These are phyloP conservation scores for Corythoichthys intestinalis DNA, from an alignment of 2,113 vertebrate species.

Conservation along the genomic window DNA sequence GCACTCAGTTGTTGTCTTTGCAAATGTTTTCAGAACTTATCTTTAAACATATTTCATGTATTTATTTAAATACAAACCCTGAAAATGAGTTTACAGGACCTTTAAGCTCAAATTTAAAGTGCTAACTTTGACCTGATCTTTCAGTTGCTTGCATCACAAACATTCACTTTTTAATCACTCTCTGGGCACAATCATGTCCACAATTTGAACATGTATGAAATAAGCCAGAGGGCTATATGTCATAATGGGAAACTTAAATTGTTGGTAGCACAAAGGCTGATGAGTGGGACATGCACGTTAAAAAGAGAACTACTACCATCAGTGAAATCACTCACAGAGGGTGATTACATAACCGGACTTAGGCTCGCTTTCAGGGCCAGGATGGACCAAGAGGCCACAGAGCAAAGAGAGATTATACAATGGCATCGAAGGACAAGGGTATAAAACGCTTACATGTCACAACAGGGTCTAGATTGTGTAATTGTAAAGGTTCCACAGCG, in stretches of 20 bases:
- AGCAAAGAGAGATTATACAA: constrained; percentile 56
- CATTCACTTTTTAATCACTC: constrained; percentile 11
- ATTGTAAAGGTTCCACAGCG: constrained; percentile 27
- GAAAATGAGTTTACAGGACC: too few species aligned
- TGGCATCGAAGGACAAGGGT: constrained; percentile 41
- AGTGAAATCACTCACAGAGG: constrained; percentile 27
- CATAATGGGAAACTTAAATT: neutral
- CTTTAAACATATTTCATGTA: too few species aligned
- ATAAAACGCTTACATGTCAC: constrained; percentile 35
- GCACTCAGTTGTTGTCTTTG: too few species aligned
- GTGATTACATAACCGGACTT: constrained; percentile 44
- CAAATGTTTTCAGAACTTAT: too few species aligned
- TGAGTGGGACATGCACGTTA: constrained; percentile 14
- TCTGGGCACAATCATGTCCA: constrained; percentile 3
- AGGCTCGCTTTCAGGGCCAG: constrained; percentile 47
- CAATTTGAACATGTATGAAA: neutral
- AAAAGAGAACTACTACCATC: constrained; percentile 13
- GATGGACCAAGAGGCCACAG: constrained; percentile 29
- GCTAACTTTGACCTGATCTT: neutral
- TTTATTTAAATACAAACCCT: too few species aligned
- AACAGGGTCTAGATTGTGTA: constrained; percentile 22
- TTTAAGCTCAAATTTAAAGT: neutral
- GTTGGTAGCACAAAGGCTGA: constrained; percentile 5
- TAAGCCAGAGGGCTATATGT: neutral
- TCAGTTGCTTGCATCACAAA: neutral